Percentiles rank a stretch among this genome's conserved stretches.
phyloP scores from a whole-genome alignment of 1,140 invertebrate genomes.

The Meloidogyne chitwoodi region DNA sequence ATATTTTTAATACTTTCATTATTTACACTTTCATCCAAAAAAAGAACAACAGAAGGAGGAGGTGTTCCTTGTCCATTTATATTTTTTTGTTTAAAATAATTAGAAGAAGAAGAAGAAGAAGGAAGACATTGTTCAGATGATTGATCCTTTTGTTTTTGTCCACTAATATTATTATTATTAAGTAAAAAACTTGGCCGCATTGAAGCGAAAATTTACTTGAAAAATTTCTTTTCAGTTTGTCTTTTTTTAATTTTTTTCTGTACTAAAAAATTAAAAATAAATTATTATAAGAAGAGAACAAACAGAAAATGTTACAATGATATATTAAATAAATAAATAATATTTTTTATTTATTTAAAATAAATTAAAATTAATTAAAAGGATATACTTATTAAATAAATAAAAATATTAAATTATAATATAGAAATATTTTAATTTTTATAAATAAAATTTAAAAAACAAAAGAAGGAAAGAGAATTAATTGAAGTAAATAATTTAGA shows the following conservation, averaged over 20 bases:
- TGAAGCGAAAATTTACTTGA: neutral
- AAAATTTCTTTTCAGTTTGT: neutral
- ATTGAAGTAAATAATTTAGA: too few species aligned
- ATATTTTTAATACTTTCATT: neutral
- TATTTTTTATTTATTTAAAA: too few species aligned
- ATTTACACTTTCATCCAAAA: neutral
- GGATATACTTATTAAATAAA: too few species aligned
- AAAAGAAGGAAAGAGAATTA: too few species aligned
- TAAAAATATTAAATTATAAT: too few species aligned
- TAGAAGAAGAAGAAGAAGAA: neutral
- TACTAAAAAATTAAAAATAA: too few species aligned
- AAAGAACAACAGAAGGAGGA: constrained; percentile 1
- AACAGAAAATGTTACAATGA: too few species aligned
- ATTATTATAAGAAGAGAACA: too few species aligned
- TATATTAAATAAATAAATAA: too few species aligned
- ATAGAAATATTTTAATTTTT: too few species aligned
- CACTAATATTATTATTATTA: neutral
- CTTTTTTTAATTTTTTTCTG: neutral
- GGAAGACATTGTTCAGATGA: neutral
- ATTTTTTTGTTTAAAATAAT: neutral
- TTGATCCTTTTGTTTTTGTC: neutral
- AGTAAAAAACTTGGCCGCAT: neutral
- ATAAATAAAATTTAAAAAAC: too few species aligned
- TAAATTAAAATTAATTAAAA: too few species aligned
- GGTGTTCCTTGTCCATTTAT: neutral